phyloP scores from a whole-genome alignment of 2,797 vertebrate genomes.

The Heliangelus exortis region DNA sequence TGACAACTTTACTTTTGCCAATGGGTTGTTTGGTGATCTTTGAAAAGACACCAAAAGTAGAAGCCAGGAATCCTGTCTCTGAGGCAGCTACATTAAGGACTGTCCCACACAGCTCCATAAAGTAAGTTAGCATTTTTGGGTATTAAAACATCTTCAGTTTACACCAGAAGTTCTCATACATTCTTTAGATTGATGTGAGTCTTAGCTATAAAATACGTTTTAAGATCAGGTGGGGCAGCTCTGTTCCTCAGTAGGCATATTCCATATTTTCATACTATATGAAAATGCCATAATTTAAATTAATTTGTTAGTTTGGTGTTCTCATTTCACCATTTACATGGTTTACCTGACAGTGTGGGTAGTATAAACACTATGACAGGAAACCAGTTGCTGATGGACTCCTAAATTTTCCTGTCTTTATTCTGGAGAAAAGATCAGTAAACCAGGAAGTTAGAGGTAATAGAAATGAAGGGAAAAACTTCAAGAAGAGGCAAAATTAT shows the following conservation, averaged over 20 bases:
- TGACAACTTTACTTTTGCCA: slow-evolving; percentile 39
- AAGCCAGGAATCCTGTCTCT: slow-evolving; percentile 21
- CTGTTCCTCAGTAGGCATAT: background rate
- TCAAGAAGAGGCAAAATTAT: background rate
- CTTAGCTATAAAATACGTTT: background rate
- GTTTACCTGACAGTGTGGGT: background rate
- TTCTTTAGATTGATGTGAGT: slow-evolving; percentile 3
- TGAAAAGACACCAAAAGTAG: slow-evolving; percentile 31
- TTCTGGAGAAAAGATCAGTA: background rate
- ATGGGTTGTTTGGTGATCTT: slow-evolving; percentile 1
- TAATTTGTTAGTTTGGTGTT: background rate
- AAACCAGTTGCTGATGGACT: background rate
- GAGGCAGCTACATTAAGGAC: slow-evolving; percentile 4
- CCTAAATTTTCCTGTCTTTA: background rate
- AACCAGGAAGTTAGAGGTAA: background rate
- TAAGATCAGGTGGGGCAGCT: background rate
- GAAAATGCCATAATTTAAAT: background rate
- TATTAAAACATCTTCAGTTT: slow-evolving; percentile 14
- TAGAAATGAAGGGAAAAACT: background rate
- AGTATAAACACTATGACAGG: background rate
- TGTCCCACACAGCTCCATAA: background rate
- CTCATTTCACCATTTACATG: background rate
- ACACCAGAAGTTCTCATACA: background rate
- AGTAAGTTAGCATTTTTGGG: background rate
- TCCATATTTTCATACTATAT: background rate